Evolutionary conservation across 2,113 vertebrate species (phyloP), one percentile per base, ranked within the genome.

Genomic region (Callionymus lyra): DNA sequence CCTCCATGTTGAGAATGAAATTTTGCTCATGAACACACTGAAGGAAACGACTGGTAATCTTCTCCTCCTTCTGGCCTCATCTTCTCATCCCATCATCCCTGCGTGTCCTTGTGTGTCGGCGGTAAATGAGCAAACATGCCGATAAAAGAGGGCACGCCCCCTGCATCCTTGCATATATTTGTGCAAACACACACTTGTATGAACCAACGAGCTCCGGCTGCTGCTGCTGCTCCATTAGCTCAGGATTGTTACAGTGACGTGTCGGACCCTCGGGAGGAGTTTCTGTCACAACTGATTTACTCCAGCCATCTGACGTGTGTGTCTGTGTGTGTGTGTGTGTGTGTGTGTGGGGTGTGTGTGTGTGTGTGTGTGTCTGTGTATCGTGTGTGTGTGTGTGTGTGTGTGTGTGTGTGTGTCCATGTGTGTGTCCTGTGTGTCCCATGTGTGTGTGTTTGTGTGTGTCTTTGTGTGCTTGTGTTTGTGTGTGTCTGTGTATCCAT

Each of bases 221-320:
- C 59, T 5, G 59, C 67, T 70, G 76, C 83, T 80, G 87, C 87
- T 91, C 87, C 90, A 91, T 92, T 89, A 90, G 85, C 80, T 72
- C 81, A 86, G 87, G 88, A 91, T 90, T 87, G 87, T 86, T 80
- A 80, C 82, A 84, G 86, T 90, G 89, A 91, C 85, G 81, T 88
- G 85, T 86, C 69, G 84, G 80, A 86, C 90, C 87, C 88, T 68
- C 53, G 83, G 84, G 89, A 91, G 85, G 84, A 89, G 88, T 92
- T 87, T 84, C 84, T 89, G 90, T 90, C 91, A 87, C 76, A 56
- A 48, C 58, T 89, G 88, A 91, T 93, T 91, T 88, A 91, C 82
- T 87, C 53, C 56, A 66, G 71, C 84, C 87, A 85, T 83, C 86
- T 87, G 89, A 89, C 83, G 77, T 65, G 32, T 53, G 55, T 48